phyloP scores from a whole-genome alignment of 1,140 invertebrate species.

The Conopomorpha cramerella region DNA sequence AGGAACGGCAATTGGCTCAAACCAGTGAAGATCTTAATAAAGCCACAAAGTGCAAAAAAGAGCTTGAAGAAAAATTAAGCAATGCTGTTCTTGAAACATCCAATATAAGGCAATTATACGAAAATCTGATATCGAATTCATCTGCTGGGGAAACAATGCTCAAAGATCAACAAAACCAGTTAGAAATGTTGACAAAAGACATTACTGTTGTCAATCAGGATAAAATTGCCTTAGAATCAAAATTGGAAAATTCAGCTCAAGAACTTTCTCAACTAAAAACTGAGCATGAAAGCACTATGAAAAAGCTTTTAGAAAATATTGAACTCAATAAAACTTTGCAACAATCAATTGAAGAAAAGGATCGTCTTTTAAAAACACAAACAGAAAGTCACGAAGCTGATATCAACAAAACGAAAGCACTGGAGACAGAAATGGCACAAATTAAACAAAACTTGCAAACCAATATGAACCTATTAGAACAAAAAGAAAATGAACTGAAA shows the following conservation, averaged over 20 bases:
- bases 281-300: slow-evolving; percentile 16
- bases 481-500: slow-evolving; percentile 24
- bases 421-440: slow-evolving; percentile 26
- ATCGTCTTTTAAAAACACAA: slow-evolving; percentile 50
- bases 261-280: slow-evolving; percentile 48
- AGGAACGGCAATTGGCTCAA: slow-evolving; percentile 54
- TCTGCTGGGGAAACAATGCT: slow-evolving; percentile 39
- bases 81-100: slow-evolving; percentile 23
- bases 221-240: slow-evolving; percentile 27
- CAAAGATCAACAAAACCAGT: slow-evolving; percentile 35
- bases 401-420: slow-evolving; percentile 23
- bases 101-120: slow-evolving; percentile 42
- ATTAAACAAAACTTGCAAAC: slow-evolving; percentile 24
- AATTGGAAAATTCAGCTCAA: slow-evolving; percentile 32
- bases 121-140: slow-evolving; percentile 39
- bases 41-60: slow-evolving; percentile 47
- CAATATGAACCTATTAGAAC: slow-evolving; percentile 20
- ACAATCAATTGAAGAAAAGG: too few relatives aligned
- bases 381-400: slow-evolving; percentile 52
- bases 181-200: slow-evolving; percentile 38
- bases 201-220: slow-evolving; percentile 23
- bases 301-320: slow-evolving; percentile 22
- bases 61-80: slow-evolving; percentile 48
- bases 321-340: slow-evolving; percentile 25
- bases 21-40: slow-evolving; percentile 57